Conservation (phyloP, 2,888 invertebrate species). For the Drosophila nr. perissopoda region DNA sequence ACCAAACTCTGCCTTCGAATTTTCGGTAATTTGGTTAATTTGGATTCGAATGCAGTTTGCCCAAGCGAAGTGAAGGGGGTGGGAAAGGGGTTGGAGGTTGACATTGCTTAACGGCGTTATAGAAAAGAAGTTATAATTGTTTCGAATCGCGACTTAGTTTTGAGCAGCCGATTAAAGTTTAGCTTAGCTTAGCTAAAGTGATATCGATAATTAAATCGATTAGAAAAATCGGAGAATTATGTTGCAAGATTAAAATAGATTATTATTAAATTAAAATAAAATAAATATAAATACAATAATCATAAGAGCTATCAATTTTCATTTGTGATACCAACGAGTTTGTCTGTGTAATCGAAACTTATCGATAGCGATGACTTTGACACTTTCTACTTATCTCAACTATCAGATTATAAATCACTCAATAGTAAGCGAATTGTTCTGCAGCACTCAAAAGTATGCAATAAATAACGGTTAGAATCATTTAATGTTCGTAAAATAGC, state of each 20-base stretch:
- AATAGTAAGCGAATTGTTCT: neutral
- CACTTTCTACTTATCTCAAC: neutral
- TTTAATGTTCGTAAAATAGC: neutral
- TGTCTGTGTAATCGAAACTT: neutral
- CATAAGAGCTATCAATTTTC: neutral
- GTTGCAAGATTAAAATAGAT: neutral
- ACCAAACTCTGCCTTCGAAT: slow-evolving; percentile 39
- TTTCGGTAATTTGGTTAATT: slow-evolving; percentile 74
- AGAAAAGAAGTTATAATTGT: slow-evolving; percentile 30
- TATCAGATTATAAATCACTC: neutral
- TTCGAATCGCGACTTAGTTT: neutral
- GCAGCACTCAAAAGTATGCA: slow-evolving; percentile 27
- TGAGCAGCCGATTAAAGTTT: neutral
- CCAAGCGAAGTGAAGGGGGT: neutral
- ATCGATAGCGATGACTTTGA: neutral
- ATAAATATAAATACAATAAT: neutral
- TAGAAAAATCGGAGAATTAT: neutral
- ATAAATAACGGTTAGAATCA: neutral
- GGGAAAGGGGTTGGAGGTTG: neutral
- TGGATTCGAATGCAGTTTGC: slow-evolving; percentile 58
- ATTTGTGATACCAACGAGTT: neutral
- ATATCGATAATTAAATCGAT: neutral
- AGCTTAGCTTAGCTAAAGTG: neutral
- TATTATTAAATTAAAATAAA: neutral
- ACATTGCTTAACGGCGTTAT: neutral